These are phyloP conservation scores for Megalops cyprinoides DNA, from an alignment of 2,797 vertebrate genomes.

Conservation along the genomic window DNA sequence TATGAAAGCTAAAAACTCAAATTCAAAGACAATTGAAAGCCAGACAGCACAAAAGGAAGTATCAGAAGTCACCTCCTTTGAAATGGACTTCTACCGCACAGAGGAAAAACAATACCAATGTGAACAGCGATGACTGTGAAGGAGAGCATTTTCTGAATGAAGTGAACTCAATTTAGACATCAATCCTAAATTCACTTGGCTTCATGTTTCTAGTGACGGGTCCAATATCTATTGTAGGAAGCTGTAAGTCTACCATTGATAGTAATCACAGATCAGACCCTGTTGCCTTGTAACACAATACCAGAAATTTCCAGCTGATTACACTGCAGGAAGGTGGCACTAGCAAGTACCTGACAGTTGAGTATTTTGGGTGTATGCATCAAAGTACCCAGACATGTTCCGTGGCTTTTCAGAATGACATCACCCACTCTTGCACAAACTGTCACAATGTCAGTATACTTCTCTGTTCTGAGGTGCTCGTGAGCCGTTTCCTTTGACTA, in stretches of 20 bases:
- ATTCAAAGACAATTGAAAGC: not conserved
- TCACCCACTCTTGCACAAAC: not conserved
- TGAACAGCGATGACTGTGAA: too few species aligned
- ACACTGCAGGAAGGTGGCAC: not conserved
- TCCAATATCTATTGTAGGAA: not conserved
- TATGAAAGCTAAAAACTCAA: not conserved
- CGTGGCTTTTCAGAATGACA: not conserved
- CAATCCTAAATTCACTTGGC: not conserved
- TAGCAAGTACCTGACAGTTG: not conserved
- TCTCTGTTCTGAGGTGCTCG: not conserved
- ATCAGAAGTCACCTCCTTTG: too few species aligned
- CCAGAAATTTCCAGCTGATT: not conserved
- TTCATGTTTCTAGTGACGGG: not conserved
- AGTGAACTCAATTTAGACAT: not conserved
- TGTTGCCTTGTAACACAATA: not conserved
- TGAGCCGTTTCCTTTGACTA: not conserved
- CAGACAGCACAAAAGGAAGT: too few species aligned
- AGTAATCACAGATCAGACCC: slow-evolving; percentile 8
- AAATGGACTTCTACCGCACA: too few species aligned
- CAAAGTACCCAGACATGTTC: not conserved
- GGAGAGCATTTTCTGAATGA: not conserved
- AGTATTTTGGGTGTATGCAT: not conserved
- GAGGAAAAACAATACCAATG: too few species aligned
- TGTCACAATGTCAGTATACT: not conserved
- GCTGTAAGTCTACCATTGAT: not conserved